Percentiles rank a stretch among this genome's conserved stretches.
These are phyloP conservation scores for Dinomys branickii DNA, from an alignment of 2,113 vertebrate genomes.

Conservation along the genomic window DNA sequence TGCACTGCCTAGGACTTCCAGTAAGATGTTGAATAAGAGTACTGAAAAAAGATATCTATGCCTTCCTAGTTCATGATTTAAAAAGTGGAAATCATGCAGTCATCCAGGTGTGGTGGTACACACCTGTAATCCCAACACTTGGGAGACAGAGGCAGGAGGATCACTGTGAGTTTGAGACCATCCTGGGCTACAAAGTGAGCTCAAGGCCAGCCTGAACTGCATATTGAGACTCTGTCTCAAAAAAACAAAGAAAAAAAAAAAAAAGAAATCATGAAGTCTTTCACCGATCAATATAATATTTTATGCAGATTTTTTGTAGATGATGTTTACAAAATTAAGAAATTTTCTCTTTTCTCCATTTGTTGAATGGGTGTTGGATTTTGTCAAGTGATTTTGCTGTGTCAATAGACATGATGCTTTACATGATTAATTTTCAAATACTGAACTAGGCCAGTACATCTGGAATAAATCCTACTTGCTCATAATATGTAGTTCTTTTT, in stretches of 20 bases:
- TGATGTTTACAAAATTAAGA: not conserved
- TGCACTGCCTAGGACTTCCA: not conserved
- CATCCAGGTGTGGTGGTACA: too few species aligned
- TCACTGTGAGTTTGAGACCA: too few species aligned
- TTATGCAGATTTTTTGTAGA: not conserved
- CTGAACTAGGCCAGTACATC: not conserved
- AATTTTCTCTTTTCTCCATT: not conserved
- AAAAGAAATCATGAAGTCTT: too few species aligned
- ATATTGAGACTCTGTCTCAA: too few species aligned
- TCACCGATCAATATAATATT: not conserved
- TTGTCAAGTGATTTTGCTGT: not conserved
- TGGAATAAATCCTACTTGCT: conserved; percentile 1
- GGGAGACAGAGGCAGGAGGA: too few species aligned
- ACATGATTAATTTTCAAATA: conserved; percentile 10
- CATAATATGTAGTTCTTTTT: conserved; percentile 5
- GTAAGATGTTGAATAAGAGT: not conserved
- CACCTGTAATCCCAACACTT: too few species aligned
- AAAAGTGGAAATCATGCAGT: not conserved
- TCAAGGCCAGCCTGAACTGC: too few species aligned
- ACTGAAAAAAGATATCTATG: not conserved
- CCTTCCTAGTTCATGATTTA: not conserved
- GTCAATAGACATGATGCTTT: not conserved
- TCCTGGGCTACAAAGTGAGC: too few species aligned
- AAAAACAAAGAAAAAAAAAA: too few species aligned
- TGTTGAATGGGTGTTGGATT: not conserved